These are phyloP conservation scores for Vannuccia rotundouncinata DNA, from an alignment of 2,888 invertebrate species.

Conservation along the genomic window DNA sequence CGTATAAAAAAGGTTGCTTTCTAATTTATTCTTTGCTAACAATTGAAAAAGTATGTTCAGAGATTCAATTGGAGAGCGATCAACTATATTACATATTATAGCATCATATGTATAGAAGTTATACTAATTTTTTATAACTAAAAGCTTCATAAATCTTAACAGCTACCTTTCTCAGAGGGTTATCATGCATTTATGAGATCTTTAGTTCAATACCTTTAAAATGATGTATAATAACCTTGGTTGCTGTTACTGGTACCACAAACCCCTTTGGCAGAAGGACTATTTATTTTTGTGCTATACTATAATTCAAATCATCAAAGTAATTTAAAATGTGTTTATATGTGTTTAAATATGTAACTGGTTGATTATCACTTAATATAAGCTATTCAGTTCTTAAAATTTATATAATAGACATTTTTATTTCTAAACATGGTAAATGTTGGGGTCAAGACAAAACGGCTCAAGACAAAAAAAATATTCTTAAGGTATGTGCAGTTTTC, in stretches of 20 bases:
- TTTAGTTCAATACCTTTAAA: slow-evolving; percentile 5
- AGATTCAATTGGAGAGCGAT: slow-evolving; percentile 10
- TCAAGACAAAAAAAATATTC: too few species aligned
- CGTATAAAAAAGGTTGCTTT: background rate
- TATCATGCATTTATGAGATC: slow-evolving; percentile 6
- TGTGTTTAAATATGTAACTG: too few species aligned
- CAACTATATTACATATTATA: slow-evolving; percentile 3
- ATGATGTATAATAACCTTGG: slow-evolving; percentile 1
- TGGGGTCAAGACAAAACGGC: too few species aligned
- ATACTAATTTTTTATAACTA: slow-evolving; percentile 1
- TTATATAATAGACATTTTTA: too few species aligned
- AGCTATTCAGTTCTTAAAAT: too few species aligned
- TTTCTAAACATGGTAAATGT: too few species aligned
- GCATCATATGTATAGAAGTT: background rate
- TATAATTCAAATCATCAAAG: too few species aligned
- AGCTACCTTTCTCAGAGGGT: slow-evolving; percentile 7
- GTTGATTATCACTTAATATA: too few species aligned
- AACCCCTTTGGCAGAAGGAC: slow-evolving; percentile 4
- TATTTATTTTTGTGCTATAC: too few species aligned
- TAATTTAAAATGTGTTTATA: too few species aligned
- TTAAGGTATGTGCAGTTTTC: too few species aligned
- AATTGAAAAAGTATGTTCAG: slow-evolving; percentile 7
- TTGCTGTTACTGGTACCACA: slow-evolving; percentile 16
- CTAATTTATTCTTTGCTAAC: slow-evolving; percentile 2
- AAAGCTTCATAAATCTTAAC: background rate